Evolutionary conservation across 2,888 invertebrate genomes (phyloP).

Genomic region (Leucophenga maculata): DNA sequence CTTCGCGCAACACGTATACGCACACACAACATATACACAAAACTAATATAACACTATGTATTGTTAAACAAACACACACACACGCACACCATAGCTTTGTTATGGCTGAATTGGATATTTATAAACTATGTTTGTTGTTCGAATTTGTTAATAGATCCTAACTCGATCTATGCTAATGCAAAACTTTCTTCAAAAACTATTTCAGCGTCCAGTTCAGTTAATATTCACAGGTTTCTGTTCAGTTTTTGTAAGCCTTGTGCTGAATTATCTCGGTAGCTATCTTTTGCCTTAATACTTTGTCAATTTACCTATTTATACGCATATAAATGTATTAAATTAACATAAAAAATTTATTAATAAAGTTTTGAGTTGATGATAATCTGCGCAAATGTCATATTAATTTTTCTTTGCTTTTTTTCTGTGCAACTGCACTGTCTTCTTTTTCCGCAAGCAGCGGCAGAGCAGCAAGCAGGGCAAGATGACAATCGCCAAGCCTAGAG

Average conservation of each 20-base stretch:
- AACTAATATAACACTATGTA: background rate
- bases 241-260: constrained; percentile 56
- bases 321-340: constrained; percentile 16
- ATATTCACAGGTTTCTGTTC: constrained; percentile 54
- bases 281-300: constrained; percentile 49
- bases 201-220: constrained; percentile 57
- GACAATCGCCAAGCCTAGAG: background rate
- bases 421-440: no score
- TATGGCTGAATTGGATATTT: constrained; percentile 35
- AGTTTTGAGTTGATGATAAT: background rate
- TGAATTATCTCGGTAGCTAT: constrained; percentile 58
- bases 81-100: constrained; percentile 41
- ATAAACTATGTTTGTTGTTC: constrained; percentile 24
- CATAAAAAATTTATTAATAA: constrained; percentile 37
- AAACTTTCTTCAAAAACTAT: constrained; percentile 42
- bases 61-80: constrained; percentile 26
- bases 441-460: no score
- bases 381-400: no score
- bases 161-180: background rate
- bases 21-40: constrained; percentile 30
- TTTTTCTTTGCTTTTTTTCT: no score
- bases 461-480: background rate
- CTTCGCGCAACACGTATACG: constrained; percentile 12
- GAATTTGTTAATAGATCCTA: constrained; percentile 22
- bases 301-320: constrained; percentile 2